Conservation (phyloP, 30 jellyfish, hydroid and myxozoan species). For the Chironex yamaguchii region DNA sequence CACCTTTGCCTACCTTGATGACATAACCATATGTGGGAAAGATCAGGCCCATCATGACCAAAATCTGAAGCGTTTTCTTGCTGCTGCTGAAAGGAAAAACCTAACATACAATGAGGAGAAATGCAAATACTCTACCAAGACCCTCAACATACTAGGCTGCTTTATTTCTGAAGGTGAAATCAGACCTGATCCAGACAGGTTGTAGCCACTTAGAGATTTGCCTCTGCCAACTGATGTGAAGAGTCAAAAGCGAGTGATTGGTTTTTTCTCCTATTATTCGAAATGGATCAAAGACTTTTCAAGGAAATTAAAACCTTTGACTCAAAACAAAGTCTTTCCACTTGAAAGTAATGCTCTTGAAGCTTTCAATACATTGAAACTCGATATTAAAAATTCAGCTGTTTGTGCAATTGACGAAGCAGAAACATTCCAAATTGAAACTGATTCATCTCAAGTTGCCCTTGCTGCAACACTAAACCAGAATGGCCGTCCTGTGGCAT, state of each 20-base stretch:
- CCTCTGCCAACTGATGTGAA: conserved; percentile 38
- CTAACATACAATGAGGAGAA: conserved; percentile 24
- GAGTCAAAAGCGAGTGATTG: conserved; percentile 15
- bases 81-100: conserved; percentile 60
- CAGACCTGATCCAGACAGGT: conserved; percentile 71
- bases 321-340: conserved; percentile 28
- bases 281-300: conserved; percentile 75
- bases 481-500: conserved; percentile 76
- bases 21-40: conserved; percentile 55
- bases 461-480: conserved; percentile 81
- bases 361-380: too few relatives aligned
- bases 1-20: conserved; percentile 51
- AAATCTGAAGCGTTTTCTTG: conserved; percentile 46
- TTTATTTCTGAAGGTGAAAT: conserved; percentile 39
- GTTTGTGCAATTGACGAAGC: too few relatives aligned
- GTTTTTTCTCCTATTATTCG: conserved; percentile 58
- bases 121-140: conserved; percentile 21
- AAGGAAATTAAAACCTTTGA: conserved; percentile 19
- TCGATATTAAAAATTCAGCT: too few relatives aligned
- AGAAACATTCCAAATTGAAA: conserved; percentile 72
- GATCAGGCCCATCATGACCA: conserved; percentile 67
- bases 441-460: conserved; percentile 72
- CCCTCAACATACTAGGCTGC: conserved; percentile 45
- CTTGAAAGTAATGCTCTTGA: too few relatives aligned
- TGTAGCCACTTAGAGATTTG: conserved; percentile 33